Conservation (phyloP, 1,140 invertebrate species). For the Antheraea mylitta region DNA sequence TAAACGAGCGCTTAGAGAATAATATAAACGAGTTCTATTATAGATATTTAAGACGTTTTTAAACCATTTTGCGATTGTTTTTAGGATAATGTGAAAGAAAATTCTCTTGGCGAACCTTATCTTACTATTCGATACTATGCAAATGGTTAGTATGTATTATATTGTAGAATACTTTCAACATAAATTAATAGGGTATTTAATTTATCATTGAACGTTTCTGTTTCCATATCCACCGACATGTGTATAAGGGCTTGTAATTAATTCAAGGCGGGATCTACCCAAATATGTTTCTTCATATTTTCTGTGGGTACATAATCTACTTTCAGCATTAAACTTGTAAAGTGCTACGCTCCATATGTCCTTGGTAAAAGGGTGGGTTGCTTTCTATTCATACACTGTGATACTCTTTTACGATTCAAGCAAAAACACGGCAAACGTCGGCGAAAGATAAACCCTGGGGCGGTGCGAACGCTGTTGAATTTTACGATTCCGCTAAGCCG, state of each 20-base stretch:
- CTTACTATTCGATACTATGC: too few relatives aligned
- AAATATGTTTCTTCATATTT: conserved; percentile 27
- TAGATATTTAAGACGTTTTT: too few relatives aligned
- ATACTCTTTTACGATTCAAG: conserved; percentile 71
- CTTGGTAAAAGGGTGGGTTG: conserved; percentile 57
- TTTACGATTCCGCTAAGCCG: conserved; percentile 77
- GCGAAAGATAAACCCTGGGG: conserved; percentile 67
- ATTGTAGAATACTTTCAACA: too few relatives aligned
- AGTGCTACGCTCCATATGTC: conserved; percentile 56
- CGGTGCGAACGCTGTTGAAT: conserved; percentile 71
- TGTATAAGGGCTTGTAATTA: conserved; percentile 1
- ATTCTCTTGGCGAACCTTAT: too few relatives aligned
- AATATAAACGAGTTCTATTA: too few relatives aligned
- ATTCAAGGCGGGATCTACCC: background rate
- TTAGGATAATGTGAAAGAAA: too few relatives aligned
- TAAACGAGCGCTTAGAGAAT: background rate
- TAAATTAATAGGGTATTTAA: too few relatives aligned
- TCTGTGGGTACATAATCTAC: conserved; percentile 51
- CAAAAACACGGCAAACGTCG: conserved; percentile 60
- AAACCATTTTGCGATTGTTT: too few relatives aligned
- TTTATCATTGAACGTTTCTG: too few relatives aligned
- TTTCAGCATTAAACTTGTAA: conserved; percentile 54
- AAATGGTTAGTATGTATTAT: too few relatives aligned
- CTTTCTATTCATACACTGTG: conserved; percentile 67
- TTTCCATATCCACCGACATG: background rate